Base-by-base conservation (phyloP, 2,797 vertebrate genomes). In the Alauda arvensis region DNA sequence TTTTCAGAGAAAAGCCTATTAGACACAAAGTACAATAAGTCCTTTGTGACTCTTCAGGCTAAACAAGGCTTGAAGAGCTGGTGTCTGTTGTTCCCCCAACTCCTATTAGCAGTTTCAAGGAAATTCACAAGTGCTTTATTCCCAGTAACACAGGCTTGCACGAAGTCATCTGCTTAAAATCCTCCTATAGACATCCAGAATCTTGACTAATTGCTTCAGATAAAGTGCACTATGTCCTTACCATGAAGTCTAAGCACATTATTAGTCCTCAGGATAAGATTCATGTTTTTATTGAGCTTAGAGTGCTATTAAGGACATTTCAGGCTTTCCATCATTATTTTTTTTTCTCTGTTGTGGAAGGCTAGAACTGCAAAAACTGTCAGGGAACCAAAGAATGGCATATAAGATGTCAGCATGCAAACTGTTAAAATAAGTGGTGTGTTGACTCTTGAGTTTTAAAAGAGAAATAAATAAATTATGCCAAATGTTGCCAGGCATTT, bases 1-100 rank as follows among this genome's bases (percentile, higher is more conserved):
- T 96, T 96, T 94, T 93, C 93, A 94, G 91, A 91, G 85, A 69
- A 93, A 95, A 96, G 75, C 79, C 70, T 91, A 52, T 94, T 93
- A 90, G 77, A 91, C 46, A 92, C 43, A 55, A 94, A 84, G 45
- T 82, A 93, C 83, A 91, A 65, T 93, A 94, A 92, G 70, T 91
- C 93, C 85, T 96, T 90, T 94, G 91, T 94, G 94, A 83, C 89
- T 68, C 18, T 79, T 94, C 68, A 91, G 82, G 71, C 75, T 93
- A 92, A 93, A 94, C 71, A 84, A 95, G 93, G 60, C 61, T 93
- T 90, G 71, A 95, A 88, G 74, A 59, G 55, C 62, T 83, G 18
- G 21, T 91, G 55, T 81, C 89, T 96, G 1, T 75, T 90, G 82
- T n/a, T 42, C 51, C 76, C 62, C 37, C 88, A 76, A 56, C 71